These are phyloP conservation scores for Ceratitis capitata DNA, from an alignment of 1,140 invertebrate species.

Conservation along the genomic window DNA sequence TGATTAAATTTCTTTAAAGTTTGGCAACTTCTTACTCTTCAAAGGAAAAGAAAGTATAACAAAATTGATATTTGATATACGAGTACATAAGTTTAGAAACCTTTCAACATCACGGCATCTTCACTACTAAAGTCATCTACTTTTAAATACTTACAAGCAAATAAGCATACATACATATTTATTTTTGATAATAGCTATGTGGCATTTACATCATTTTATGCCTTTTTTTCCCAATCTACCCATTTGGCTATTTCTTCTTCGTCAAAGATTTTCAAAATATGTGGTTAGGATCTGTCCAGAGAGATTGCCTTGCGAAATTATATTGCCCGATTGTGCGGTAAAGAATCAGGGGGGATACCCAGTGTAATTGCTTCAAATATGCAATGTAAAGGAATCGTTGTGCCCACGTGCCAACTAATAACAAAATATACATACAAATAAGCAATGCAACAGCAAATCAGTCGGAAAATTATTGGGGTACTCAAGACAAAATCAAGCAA, in stretches of 20 bases:
- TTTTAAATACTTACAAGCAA: neutral
- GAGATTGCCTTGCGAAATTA: constrained; percentile 36
- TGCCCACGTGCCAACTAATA: neutral
- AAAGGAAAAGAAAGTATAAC: neutral
- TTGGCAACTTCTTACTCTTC: neutral
- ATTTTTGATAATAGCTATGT: neutral
- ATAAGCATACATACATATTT: neutral
- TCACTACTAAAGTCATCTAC: neutral
- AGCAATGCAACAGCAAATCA: neutral
- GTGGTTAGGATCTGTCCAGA: constrained; percentile 39
- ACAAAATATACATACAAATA: neutral
- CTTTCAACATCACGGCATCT: neutral
- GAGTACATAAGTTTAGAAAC: neutral
- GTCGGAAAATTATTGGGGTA: neutral
- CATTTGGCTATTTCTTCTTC: neutral
- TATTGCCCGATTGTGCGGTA: neutral
- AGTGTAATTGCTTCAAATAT: constrained; percentile 61
- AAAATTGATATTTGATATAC: neutral
- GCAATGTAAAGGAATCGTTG: neutral
- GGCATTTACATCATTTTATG: neutral
- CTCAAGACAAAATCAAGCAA: neutral
- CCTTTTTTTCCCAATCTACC: too few relatives aligned
- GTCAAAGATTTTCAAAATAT: neutral
- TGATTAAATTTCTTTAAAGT: constrained; percentile 4
- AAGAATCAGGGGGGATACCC: constrained; percentile 58